Conservation (phyloP, 2,113 vertebrate species). For the Proteles cristata region DNA sequence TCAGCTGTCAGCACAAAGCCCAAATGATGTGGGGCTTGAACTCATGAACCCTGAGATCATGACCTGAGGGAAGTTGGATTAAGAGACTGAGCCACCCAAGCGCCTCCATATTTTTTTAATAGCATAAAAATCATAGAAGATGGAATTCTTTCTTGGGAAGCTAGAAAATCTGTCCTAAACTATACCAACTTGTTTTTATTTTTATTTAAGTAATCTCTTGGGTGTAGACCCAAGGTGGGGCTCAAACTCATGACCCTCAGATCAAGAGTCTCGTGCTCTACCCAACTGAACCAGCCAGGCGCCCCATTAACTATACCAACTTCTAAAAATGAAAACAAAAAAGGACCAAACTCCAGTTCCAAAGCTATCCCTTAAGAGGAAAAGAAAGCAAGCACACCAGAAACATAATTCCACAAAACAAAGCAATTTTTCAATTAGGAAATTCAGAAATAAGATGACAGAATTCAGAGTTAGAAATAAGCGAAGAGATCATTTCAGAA, state of each 20-base stretch:
- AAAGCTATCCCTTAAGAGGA: not conserved
- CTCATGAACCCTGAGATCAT: too few relatives aligned
- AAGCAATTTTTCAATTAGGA: not conserved
- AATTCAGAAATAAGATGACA: not conserved
- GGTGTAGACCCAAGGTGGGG: not conserved
- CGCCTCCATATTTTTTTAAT: not conserved
- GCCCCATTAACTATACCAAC: not conserved
- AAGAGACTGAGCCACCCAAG: too few relatives aligned
- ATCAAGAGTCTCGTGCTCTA: not conserved
- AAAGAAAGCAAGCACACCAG: not conserved
- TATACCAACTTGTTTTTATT: not conserved
- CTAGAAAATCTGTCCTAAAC: not conserved
- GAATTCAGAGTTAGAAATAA: conserved; percentile 17
- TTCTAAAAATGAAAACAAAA: not conserved
- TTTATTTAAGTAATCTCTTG: not conserved
- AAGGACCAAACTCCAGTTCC: not conserved
- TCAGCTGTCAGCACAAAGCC: too few relatives aligned
- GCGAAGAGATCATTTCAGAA: not conserved
- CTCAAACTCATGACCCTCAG: not conserved
- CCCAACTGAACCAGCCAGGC: not conserved
- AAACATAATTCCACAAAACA: not conserved
- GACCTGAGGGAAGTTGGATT: too few relatives aligned
- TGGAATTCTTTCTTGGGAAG: not conserved
- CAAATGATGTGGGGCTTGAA: too few relatives aligned
- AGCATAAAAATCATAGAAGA: not conserved